A percentile compares a stretch with the other conserved stretches of the same genome.
phyloP scores from a whole-genome alignment of 1,140 invertebrate genomes.

The Zaprionus gabonicus region DNA sequence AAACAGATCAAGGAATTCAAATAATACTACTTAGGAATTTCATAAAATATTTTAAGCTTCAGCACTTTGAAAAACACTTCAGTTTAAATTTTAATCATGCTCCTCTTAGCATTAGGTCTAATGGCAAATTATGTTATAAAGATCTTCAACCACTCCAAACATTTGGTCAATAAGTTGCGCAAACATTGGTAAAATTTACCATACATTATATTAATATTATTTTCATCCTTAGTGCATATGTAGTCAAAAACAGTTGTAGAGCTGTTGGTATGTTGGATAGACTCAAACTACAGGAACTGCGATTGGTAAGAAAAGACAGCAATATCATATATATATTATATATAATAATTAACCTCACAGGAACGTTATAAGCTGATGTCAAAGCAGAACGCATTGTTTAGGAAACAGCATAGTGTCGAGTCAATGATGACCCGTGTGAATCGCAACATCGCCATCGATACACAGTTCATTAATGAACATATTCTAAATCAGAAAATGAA shows the following conservation, averaged over 20 bases:
- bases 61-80: background rate
- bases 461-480: background rate
- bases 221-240: background rate
- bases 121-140: background rate
- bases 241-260: background rate
- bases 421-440: background rate
- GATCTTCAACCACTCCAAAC: background rate
- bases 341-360: background rate
- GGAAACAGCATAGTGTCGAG: background rate
- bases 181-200: background rate
- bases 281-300: background rate
- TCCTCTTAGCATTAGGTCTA: background rate
- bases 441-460: background rate
- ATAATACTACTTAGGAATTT: background rate
- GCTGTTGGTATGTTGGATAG: background rate
- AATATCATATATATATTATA: background rate
- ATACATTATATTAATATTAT: background rate
- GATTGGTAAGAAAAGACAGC: background rate
- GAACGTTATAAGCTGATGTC: background rate
- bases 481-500: background rate
- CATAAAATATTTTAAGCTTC: background rate
- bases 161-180: background rate
- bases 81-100: background rate
- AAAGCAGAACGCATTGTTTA: background rate
- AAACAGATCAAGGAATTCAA: too few relatives aligned